A percentile compares a stretch with the other conserved stretches of the same genome.
phyloP scores from a whole-genome alignment of 2,888 invertebrate species.

The Clanis bilineata region DNA sequence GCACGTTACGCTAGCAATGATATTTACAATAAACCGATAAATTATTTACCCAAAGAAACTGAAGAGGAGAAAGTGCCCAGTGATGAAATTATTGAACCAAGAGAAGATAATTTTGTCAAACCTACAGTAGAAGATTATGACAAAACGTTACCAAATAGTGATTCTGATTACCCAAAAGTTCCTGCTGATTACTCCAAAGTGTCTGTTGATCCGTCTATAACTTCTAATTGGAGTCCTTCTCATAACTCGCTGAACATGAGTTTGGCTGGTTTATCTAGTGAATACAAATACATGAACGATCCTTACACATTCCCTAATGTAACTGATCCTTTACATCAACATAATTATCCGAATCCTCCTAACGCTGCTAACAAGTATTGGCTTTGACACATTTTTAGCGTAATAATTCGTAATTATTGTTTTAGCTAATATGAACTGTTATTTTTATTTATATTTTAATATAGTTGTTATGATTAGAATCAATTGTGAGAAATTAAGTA shows the following conservation, averaged over 20 bases:
- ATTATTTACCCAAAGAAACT: constrained; percentile 71
- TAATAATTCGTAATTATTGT: constrained; percentile 20
- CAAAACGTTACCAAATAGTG: constrained; percentile 62
- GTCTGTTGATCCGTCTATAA: constrained; percentile 71
- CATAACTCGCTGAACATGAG: constrained; percentile 77
- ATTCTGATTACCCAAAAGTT: constrained; percentile 82
- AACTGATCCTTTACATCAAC: constrained; percentile 69
- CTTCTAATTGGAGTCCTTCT: constrained; percentile 80
- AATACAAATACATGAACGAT: constrained; percentile 78
- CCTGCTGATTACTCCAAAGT: constrained; percentile 78
- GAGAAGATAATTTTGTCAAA: constrained; percentile 69
- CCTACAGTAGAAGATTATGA: constrained; percentile 61
- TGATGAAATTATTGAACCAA: constrained; percentile 68
- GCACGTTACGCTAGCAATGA: constrained; percentile 68
- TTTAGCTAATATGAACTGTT: constrained; percentile 21
- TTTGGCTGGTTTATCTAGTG: constrained; percentile 70
- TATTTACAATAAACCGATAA: constrained; percentile 69
- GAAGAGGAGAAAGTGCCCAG: constrained; percentile 66
- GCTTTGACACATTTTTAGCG: constrained; percentile 60
- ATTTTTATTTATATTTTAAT: constrained; percentile 53
- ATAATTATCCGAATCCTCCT: constrained; percentile 71
- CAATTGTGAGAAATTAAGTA: constrained; percentile 57
- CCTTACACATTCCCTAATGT: constrained; percentile 76
- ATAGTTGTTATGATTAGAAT: constrained; percentile 41
- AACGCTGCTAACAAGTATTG: constrained; percentile 75